Base-by-base conservation (phyloP, 2,797 vertebrate genomes). In the Pseudomugil tenellus region DNA sequence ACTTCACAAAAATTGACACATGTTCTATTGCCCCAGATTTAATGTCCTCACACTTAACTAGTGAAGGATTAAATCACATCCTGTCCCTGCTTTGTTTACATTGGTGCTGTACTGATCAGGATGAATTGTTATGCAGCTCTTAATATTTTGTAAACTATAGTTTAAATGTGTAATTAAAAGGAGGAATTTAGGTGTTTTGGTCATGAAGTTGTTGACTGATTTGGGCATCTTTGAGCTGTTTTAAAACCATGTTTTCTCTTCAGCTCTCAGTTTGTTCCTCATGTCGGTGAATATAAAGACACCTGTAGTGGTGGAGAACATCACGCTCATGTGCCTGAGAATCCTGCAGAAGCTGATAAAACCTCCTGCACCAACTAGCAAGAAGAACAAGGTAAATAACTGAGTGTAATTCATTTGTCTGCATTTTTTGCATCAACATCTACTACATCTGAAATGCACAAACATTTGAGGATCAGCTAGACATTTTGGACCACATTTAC, bases 261-360 rank as follows among this genome's bases (percentile, higher is more conserved):
- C 84, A 99, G 98, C 98, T 17, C 96, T 99, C 72, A 98, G 96
- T 80, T 94, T 99, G 69, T 99, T 99, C 89, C 95, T 99, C 75
- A 97, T 99, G 98, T 97, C 98, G 0, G 98, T 99, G 85, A 99
- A 99, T 84, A 98, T 99, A 75, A 99, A 99, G 92, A 99, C 98
- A 0, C 98, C 98, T 0, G 98, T 99, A 34, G 98, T 99, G 32
- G 98, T 99, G 70, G 98, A 99, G 79, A 99, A 99, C 90, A 98
- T 99, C 81, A 99, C 98, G 19, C 94, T 99, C 58, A 99, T 99
- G 97, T 99, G 98, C 87, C 92, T 99, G 87, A 95, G 97, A 87
- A 99, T 99, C 86, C 92, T 99, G 11, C 98, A 99, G 85, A 99
- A 98, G 84, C 94, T 99, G 68, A 98, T 99, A 82, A 99, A 97